phyloP scores from a whole-genome alignment of 1,140 invertebrate genomes.

The Sinella curviseta region DNA sequence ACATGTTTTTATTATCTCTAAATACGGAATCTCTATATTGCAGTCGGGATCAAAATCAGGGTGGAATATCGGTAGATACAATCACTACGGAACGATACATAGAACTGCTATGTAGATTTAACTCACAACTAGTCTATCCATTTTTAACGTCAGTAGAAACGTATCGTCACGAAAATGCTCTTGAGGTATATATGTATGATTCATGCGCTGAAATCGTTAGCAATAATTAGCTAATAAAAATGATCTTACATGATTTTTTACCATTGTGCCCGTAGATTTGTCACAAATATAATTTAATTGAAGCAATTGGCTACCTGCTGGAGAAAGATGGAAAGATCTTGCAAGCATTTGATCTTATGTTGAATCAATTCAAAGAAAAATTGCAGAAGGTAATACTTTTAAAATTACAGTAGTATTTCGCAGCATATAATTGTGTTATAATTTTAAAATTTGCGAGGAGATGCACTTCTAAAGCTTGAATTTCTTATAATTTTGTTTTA shows the following conservation, averaged over 20 bases:
- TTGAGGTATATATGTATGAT: too few species aligned
- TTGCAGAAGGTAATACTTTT: too few species aligned
- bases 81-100: constrained; percentile 65
- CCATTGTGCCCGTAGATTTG: constrained; percentile 51
- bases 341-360: constrained; percentile 57
- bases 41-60: constrained; percentile 49
- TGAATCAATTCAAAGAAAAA: constrained; percentile 47
- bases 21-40: too few species aligned
- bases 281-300: constrained; percentile 55
- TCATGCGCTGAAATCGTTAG: too few species aligned
- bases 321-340: constrained; percentile 61
- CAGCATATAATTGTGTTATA: neutral
- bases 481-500: too few species aligned
- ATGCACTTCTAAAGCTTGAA: neutral
- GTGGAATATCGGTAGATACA: constrained; percentile 56
- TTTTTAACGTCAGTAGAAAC: constrained; percentile 56
- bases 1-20: neutral
- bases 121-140: constrained; percentile 58
- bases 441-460: too few species aligned
- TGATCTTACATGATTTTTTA: neutral
- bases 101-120: constrained; percentile 67
- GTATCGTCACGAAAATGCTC: constrained; percentile 57
- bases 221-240: neutral
- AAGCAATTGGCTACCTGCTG: constrained; percentile 60
- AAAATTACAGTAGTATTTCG: constrained; percentile 30